These are phyloP conservation scores for Caenorhabditis latens DNA, from an alignment of 1,140 invertebrate species.

Conservation along the genomic window DNA sequence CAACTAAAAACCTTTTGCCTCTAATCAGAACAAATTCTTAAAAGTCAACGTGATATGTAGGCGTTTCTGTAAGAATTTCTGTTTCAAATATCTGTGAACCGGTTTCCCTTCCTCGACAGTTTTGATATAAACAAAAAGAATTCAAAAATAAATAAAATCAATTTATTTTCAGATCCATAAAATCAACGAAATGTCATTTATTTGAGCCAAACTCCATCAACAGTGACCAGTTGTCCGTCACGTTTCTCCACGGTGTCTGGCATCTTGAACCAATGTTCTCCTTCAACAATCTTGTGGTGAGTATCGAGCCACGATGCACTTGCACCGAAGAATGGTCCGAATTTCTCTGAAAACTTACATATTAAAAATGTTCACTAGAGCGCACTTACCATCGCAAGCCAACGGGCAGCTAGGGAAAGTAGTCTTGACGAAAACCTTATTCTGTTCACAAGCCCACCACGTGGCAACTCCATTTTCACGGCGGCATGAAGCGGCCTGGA, in stretches of 20 bases:
- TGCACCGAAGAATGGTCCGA: constrained; percentile 32
- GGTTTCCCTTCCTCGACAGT: too few relatives aligned
- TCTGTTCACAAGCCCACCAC: constrained; percentile 60
- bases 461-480: constrained; percentile 40
- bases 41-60: too few relatives aligned
- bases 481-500: constrained; percentile 58
- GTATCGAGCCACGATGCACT: constrained; percentile 17
- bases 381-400: constrained; percentile 56
- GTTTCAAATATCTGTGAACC: too few relatives aligned
- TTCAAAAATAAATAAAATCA: too few relatives aligned
- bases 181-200: not conserved
- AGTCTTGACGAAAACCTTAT: constrained; percentile 53
- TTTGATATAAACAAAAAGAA: too few relatives aligned
- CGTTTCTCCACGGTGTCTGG: constrained; percentile 40
- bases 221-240: not conserved
- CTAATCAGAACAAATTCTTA: too few relatives aligned
- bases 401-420: constrained; percentile 58
- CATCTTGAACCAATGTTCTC: constrained; percentile 56
- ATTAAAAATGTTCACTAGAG: not conserved
- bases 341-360: constrained; percentile 2
- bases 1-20: too few relatives aligned
- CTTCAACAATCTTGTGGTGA: constrained; percentile 58
- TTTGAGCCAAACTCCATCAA: constrained; percentile 38
- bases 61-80: too few relatives aligned
- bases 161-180: too few relatives aligned